Conservation (phyloP, 2,888 invertebrate species). For the Corbicula japonica region DNA sequence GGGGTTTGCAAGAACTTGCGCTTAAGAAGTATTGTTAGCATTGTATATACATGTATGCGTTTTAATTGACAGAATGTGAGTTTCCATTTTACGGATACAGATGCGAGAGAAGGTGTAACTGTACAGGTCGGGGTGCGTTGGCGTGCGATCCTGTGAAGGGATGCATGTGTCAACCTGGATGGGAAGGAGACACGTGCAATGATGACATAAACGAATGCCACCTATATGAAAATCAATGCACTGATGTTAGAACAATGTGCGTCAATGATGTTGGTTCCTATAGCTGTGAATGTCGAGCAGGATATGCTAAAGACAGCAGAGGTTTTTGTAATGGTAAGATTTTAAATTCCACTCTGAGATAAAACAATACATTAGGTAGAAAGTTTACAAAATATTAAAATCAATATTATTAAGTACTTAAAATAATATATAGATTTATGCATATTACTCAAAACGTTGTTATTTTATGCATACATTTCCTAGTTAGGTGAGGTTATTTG, state of each 20-base stretch:
- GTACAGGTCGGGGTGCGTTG: slow-evolving; percentile 2
- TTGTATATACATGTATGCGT: not conserved
- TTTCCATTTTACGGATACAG: slow-evolving; percentile 24
- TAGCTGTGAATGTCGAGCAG: slow-evolving; percentile 8
- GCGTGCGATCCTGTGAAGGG: slow-evolving; percentile 23
- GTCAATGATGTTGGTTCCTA: slow-evolving; percentile 7
- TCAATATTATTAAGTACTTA: no score
- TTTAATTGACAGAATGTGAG: slow-evolving; percentile 11
- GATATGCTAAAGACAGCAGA: not conserved
- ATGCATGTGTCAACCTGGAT: slow-evolving; percentile 21
- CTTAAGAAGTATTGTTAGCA: no score
- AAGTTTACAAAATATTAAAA: no score
- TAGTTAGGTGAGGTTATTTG: no score
- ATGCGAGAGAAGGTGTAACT: slow-evolving; percentile 25
- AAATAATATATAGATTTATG: no score
- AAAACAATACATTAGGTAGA: not conserved
- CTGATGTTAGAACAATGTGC: slow-evolving; percentile 25
- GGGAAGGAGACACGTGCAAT: slow-evolving; percentile 23
- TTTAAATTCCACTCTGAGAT: slow-evolving; percentile 1
- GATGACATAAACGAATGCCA: slow-evolving; percentile 25
- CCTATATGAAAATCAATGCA: slow-evolving; percentile 26
- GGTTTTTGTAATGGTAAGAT: not conserved
- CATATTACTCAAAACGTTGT: no score
- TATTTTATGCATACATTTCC: no score
- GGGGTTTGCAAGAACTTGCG: no score